These are phyloP conservation scores for Mustelus asterias DNA, from an alignment of 2,113 vertebrate species.

Conservation along the genomic window DNA sequence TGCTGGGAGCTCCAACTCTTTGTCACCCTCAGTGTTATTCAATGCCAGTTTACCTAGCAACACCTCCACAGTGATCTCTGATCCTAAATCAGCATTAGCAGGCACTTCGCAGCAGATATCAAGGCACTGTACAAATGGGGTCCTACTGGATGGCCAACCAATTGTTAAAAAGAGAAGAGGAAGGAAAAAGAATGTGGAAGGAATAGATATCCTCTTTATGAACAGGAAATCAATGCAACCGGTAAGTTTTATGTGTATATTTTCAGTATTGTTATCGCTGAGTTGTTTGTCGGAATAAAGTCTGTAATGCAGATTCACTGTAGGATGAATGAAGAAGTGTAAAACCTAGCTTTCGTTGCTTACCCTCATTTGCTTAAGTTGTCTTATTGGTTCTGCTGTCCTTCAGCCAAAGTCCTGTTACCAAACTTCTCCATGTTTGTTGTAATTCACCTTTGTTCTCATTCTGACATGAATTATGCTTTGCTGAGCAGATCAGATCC, in stretches of 20 bases:
- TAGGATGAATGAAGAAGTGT: background rate
- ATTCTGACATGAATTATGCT: background rate
- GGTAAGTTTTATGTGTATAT: slow-evolving; percentile 56
- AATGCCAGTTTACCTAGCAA: slow-evolving; percentile 38
- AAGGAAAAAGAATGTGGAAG: slow-evolving; percentile 92
- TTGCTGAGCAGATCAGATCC: background rate
- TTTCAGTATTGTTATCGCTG: background rate
- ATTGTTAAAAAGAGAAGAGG: slow-evolving; percentile 82
- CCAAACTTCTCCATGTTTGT: background rate
- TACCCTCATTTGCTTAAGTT: background rate
- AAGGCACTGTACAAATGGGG: slow-evolving; percentile 72
- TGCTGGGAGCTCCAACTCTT: slow-evolving; percentile 56
- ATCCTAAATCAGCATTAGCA: slow-evolving; percentile 45
- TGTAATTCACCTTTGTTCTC: background rate
- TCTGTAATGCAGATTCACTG: background rate
- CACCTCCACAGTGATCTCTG: slow-evolving; percentile 38
- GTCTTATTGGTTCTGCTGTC: background rate
- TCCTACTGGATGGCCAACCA: slow-evolving; percentile 72
- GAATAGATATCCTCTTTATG: slow-evolving; percentile 82
- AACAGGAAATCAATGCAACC: slow-evolving; percentile 74
- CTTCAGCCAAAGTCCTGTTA: background rate
- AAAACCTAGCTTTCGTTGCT: background rate
- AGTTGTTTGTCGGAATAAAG: background rate
- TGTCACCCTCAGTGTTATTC: slow-evolving; percentile 39
- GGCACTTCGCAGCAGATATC: slow-evolving; percentile 62